Conservation (phyloP, 2,888 invertebrate species). For the Nomada fucata region DNA sequence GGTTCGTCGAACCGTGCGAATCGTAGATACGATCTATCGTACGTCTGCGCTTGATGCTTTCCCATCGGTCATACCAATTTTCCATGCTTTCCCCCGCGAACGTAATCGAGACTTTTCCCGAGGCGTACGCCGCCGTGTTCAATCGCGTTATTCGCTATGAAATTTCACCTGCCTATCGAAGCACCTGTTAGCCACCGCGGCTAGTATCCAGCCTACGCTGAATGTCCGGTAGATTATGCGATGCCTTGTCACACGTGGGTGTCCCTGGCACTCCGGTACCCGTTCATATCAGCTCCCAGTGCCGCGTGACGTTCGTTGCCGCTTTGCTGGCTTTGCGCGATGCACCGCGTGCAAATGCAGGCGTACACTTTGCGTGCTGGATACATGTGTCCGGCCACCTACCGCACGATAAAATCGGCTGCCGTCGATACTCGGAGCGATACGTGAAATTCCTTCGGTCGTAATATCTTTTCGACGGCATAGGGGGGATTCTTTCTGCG, state of each 20-base stretch:
- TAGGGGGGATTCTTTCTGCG: background rate
- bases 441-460: background rate
- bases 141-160: slow-evolving; percentile 58
- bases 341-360: slow-evolving; percentile 1
- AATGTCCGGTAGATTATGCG: slow-evolving; percentile 70
- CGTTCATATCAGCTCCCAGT: slow-evolving; percentile 53
- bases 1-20: background rate
- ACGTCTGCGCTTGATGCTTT: background rate
- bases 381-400: slow-evolving; percentile 19
- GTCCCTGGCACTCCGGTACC: slow-evolving; percentile 55
- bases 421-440: background rate
- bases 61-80: slow-evolving; percentile 10
- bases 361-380: background rate
- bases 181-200: slow-evolving; percentile 63
- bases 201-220: slow-evolving; percentile 66
- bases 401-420: background rate
- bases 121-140: slow-evolving; percentile 8
- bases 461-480: background rate
- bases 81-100: slow-evolving; percentile 9
- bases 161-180: slow-evolving; percentile 65
- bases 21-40: background rate
- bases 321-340: slow-evolving; percentile 22
- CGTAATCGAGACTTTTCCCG: slow-evolving; percentile 21
- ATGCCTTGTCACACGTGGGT: slow-evolving; percentile 73
- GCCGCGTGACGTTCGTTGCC: slow-evolving; percentile 38